Conservation (phyloP, 2,888 invertebrate species). For the Torymus aiolomorphi region DNA sequence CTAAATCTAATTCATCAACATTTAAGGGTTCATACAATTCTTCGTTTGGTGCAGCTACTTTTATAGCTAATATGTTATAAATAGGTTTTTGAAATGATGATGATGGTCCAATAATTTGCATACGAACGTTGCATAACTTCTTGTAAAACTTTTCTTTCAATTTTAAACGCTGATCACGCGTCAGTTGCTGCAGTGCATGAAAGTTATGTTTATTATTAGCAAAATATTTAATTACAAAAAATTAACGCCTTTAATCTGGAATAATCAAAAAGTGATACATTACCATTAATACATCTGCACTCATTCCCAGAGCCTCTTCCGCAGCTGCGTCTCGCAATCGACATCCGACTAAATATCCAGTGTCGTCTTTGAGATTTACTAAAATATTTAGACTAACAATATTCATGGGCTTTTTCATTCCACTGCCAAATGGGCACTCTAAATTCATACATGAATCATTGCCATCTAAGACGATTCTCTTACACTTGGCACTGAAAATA, state of each 20-base stretch:
- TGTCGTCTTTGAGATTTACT: constrained; percentile 71
- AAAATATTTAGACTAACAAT: constrained; percentile 66
- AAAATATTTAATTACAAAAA: constrained; percentile 24
- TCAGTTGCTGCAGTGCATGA: constrained; percentile 64
- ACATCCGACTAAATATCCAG: constrained; percentile 73
- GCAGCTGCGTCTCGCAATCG: constrained; percentile 67
- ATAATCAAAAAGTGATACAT: constrained; percentile 8
- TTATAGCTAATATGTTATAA: constrained; percentile 70
- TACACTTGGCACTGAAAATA: constrained; percentile 69
- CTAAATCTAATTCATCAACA: constrained; percentile 39
- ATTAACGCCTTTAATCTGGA: not conserved
- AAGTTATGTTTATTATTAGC: not conserved
- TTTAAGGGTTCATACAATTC: constrained; percentile 44
- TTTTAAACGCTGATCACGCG: constrained; percentile 62
- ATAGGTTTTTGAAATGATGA: constrained; percentile 63
- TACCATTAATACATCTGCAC: constrained; percentile 67
- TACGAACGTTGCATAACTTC: constrained; percentile 67
- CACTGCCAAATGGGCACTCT: constrained; percentile 72
- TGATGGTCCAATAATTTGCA: constrained; percentile 72
- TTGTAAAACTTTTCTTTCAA: constrained; percentile 68
- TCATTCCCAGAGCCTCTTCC: constrained; percentile 67
- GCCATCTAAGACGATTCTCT: constrained; percentile 62
- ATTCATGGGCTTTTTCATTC: constrained; percentile 67
- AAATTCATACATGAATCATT: constrained; percentile 73
- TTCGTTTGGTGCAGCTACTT: constrained; percentile 20